A percentile compares a stretch with the other conserved stretches of the same genome.
These are phyloP conservation scores for Oscheius sp. DNA, from an alignment of 1,140 invertebrate genomes.

Conservation along the genomic window DNA sequence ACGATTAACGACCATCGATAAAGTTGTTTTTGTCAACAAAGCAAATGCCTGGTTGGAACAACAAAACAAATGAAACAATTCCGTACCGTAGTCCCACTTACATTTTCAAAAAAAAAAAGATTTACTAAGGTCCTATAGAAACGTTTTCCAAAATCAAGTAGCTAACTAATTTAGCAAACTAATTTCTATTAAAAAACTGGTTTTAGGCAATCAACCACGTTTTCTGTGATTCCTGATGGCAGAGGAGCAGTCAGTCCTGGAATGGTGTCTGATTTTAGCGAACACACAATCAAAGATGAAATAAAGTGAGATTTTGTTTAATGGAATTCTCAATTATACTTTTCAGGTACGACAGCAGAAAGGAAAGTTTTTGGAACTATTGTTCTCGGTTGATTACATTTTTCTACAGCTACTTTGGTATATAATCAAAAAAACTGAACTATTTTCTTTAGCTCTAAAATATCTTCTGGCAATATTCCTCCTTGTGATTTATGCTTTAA, in stretches of 20 bases:
- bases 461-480: too few relatives aligned
- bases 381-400: neutral
- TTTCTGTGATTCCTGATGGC: neutral
- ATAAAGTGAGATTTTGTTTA: neutral
- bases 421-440: neutral
- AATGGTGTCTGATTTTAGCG: neutral
- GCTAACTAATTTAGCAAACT: too few relatives aligned
- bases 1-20: too few relatives aligned
- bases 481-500: too few relatives aligned
- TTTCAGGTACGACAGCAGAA: neutral
- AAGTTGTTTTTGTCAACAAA: neutral
- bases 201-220: neutral
- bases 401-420: too few relatives aligned
- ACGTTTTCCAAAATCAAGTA: too few relatives aligned
- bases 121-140: neutral
- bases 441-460: neutral
- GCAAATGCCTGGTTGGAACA: too few relatives aligned
- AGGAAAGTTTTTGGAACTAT: neutral
- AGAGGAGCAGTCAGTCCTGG: neutral
- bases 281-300: neutral
- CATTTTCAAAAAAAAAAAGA: neutral
- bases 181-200: too few relatives aligned
- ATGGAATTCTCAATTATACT: neutral
- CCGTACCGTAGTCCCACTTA: too few relatives aligned
- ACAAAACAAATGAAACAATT: too few relatives aligned